Percentiles rank a stretch among this genome's conserved stretches.
Evolutionary conservation across 2,113 vertebrate species (phyloP).

Genomic region (Laticauda laticaudata): DNA sequence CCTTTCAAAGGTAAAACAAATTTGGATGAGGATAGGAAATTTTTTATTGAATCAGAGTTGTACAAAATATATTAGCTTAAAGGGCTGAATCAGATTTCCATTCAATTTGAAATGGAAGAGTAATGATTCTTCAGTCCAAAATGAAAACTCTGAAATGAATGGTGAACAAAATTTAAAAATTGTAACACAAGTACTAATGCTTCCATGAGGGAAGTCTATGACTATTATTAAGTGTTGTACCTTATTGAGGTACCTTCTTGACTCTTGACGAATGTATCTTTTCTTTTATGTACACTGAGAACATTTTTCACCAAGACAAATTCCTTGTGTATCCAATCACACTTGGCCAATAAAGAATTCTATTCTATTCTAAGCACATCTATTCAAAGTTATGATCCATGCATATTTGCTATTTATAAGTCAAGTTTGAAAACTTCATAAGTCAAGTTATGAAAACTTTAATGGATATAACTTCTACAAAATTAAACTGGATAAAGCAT

Average conservation of each 20-base stretch:
- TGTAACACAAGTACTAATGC: background rate
- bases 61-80: background rate
- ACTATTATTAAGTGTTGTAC: no score
- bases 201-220: slow-evolving; percentile 9
- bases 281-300: no score
- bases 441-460: background rate
- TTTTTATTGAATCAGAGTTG: background rate
- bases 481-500: background rate
- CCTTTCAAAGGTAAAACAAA: background rate
- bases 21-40: background rate
- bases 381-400: background rate
- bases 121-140: accelerated
- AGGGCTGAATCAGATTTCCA: background rate
- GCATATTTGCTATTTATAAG: background rate
- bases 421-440: background rate
- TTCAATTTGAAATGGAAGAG: background rate
- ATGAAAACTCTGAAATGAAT: background rate
- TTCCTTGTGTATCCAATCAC: no score
- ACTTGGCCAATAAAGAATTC: no score
- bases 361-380: background rate
- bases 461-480: background rate
- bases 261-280: no score
- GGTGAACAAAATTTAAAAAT: background rate
- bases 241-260: no score
- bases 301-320: no score